Percentiles rank a stretch among this genome's conserved stretches.
phyloP scores from a whole-genome alignment of 2,797 vertebrate species.

The Sebastes taczanowskii region DNA sequence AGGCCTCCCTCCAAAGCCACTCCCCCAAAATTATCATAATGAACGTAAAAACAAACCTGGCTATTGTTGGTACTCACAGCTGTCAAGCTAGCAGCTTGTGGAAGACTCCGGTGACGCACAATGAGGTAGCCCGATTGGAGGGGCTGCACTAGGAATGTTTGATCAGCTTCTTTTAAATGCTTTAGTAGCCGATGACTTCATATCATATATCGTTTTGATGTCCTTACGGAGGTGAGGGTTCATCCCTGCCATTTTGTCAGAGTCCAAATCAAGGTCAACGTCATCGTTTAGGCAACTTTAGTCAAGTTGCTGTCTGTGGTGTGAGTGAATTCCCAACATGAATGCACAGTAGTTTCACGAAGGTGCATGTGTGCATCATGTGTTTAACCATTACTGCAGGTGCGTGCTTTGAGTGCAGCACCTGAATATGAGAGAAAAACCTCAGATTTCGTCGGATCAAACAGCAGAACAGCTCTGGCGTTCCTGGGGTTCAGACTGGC shows the following conservation, averaged over 20 bases:
- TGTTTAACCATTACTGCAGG: conserved; percentile 18
- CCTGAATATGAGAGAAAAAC: conserved; percentile 25
- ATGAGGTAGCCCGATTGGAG: background rate
- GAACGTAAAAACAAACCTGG: too few relatives aligned
- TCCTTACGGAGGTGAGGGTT: background rate
- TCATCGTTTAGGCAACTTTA: background rate
- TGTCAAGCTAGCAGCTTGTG: too few relatives aligned
- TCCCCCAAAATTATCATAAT: too few relatives aligned
- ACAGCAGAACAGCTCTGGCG: conserved; percentile 30
- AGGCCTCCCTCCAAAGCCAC: too few relatives aligned
- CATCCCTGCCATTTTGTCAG: background rate
- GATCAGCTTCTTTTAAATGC: background rate
- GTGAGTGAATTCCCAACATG: background rate
- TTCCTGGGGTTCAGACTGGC: conserved; percentile 40
- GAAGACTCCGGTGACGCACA: too few relatives aligned
- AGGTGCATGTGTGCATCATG: conserved; percentile 12
- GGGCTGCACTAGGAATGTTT: background rate
- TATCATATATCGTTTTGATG: background rate
- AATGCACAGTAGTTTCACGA: background rate
- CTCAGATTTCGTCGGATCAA: conserved; percentile 46
- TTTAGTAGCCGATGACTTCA: background rate
- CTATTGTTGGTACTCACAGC: too few relatives aligned
- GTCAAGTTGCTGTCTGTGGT: background rate
- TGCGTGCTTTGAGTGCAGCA: conserved; percentile 7
- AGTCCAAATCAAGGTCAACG: background rate